Evolutionary conservation across 2,888 invertebrate genomes (phyloP).

Genomic region (Stenotaenia linearis): DNA sequence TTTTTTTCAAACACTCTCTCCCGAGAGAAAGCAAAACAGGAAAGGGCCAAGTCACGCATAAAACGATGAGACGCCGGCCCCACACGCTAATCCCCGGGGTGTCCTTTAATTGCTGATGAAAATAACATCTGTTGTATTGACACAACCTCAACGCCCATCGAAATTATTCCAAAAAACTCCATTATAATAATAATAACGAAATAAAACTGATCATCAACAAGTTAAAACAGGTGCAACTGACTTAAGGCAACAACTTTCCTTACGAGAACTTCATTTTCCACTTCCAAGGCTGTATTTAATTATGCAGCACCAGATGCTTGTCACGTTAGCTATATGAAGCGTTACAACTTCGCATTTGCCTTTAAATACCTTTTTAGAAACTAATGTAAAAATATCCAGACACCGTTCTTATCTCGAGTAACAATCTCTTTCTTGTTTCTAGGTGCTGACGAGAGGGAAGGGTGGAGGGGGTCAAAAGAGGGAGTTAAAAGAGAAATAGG

Average conservation of each 20-base stretch:
- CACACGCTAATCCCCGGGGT: slow-evolving; percentile 8
- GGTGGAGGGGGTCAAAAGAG: not conserved
- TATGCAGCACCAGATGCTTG: not conserved
- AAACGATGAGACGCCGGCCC: slow-evolving; percentile 12
- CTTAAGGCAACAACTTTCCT: not conserved
- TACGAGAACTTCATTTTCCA: not conserved
- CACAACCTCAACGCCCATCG: not conserved
- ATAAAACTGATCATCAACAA: not conserved
- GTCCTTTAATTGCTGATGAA: slow-evolving; percentile 26
- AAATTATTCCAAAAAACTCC: not conserved
- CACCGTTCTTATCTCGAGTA: not conserved
- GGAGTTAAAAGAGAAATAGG: not conserved
- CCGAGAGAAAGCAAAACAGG: slow-evolving; percentile 11
- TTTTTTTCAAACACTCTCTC: not conserved
- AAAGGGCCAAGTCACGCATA: slow-evolving; percentile 26
- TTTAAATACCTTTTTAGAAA: not conserved
- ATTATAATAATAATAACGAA: not conserved
- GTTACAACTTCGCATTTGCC: not conserved
- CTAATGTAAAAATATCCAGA: not conserved
- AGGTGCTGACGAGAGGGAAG: not conserved
- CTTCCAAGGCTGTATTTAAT: not conserved
- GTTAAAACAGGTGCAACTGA: not conserved
- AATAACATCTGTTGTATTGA: slow-evolving; percentile 26
- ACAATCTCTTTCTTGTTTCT: not conserved
- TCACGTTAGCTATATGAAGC: not conserved